Conservation (phyloP, 2,888 invertebrate species). For the Drosophila recens region DNA sequence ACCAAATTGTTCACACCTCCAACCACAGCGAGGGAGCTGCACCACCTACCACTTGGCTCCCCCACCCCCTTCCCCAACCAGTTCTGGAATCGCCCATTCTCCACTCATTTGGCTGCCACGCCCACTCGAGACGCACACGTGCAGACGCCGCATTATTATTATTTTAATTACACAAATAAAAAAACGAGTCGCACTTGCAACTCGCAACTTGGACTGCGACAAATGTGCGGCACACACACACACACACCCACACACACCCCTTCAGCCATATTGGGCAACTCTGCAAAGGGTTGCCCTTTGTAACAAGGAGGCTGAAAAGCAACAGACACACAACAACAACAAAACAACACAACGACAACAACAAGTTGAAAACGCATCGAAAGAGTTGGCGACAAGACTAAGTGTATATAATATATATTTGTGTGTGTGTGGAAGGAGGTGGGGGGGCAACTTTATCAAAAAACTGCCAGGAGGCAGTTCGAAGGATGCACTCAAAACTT, state of each 20-base stretch:
- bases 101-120: constrained; percentile 34
- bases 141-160: constrained; percentile 64
- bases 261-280: background rate
- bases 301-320: background rate
- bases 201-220: constrained; percentile 20
- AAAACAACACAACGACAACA: constrained; percentile 19
- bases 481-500: constrained; percentile 30
- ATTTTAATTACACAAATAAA: constrained; percentile 73
- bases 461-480: constrained; percentile 3
- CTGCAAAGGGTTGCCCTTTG: constrained; percentile 8
- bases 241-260: constrained; percentile 1
- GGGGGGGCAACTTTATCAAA: constrained; percentile 21
- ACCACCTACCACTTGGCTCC: background rate
- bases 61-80: background rate
- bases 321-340: constrained; percentile 7
- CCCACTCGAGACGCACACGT: constrained; percentile 73
- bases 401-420: background rate
- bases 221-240: constrained; percentile 21
- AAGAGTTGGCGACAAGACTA: constrained; percentile 27
- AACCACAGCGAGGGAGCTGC: constrained; percentile 29
- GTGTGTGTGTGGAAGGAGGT: background rate
- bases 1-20: constrained; percentile 76
- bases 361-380: constrained; percentile 25
- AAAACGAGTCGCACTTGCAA: constrained; percentile 41
- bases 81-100: background rate